Evolutionary conservation across 1,140 invertebrate genomes (phyloP), one percentile per base, ranked within the genome.

Genomic region (Paracyclopina nana): DNA sequence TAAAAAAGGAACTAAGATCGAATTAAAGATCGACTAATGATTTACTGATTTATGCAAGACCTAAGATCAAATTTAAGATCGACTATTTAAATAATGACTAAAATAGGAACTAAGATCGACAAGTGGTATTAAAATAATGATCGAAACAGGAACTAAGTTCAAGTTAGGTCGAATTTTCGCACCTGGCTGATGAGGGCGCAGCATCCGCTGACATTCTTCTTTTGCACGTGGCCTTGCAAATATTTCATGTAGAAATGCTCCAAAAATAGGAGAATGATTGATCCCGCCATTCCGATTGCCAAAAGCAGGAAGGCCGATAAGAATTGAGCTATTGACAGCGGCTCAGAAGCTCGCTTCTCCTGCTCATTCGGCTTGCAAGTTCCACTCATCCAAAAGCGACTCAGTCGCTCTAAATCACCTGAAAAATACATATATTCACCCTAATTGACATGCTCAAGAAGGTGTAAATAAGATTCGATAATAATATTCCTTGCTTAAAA

Each of bases 361-460:
- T 56, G 82, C 59, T 86, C 85, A 16, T 83, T 82, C 0, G 82
- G 82, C 58, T 88, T 82, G 64, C 94, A 98, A 0, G 87, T 86
- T 4, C 92, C 92, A 0, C 90, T 92, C 76, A 97, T 82, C 90
- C 92, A 97, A 62, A 88, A 95, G 59, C 87, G 74, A 55, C 90
- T 74, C 54, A 96, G 69, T 55, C 91, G 71, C 65, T 98, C 92
- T 56, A 98, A 67, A 64, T 96, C 88, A 42, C 80, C 80, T 82
- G n/a, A 55, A n/a, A 29, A 45, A 27, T 16, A n/a, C 8, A 18
- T 28, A 50, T 26, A 8, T 34, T 52, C 4, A 46, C 28, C 24
- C 6, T 16, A 5, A 6, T n/a, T 30, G 11, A 4, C 46, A 16
- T 12, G 45, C 12, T 14, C 34, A 24, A 30, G 45, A 18, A 9